Conservation (phyloP, 1,140 invertebrate species). For the Magallana ariakensis region DNA sequence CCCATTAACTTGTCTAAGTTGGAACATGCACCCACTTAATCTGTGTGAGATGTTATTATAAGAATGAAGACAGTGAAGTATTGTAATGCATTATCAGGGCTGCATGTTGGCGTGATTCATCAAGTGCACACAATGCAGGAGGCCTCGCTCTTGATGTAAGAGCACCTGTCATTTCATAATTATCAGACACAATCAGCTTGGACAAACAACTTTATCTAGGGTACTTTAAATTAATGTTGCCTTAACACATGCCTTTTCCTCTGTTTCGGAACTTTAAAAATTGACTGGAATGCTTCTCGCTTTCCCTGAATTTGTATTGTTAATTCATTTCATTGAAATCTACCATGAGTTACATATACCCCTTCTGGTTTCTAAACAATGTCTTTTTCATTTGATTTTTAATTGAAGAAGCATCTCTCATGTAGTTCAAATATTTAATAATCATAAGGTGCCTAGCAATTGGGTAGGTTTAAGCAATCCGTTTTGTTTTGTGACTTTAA, state of each 20-base stretch:
- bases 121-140: conserved; percentile 14
- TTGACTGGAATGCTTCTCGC: neutral
- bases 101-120: conserved; percentile 6
- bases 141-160: neutral
- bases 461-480: neutral
- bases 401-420: neutral
- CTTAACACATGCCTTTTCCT: conserved; percentile 13
- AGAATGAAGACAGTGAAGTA: neutral
- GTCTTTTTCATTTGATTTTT: no score
- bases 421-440: conserved; percentile 3
- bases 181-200: conserved; percentile 8
- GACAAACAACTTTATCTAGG: conserved; percentile 31
- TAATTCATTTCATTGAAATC: neutral
- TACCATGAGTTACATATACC: no score
- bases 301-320: neutral
- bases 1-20: neutral
- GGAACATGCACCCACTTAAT: neutral
- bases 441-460: conserved; percentile 21
- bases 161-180: conserved; percentile 32
- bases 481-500: neutral
- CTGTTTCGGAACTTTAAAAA: neutral
- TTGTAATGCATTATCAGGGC: neutral
- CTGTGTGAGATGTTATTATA: neutral
- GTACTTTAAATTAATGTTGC: conserved; percentile 18
- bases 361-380: no score